phyloP scores from a whole-genome alignment of 1,140 invertebrate species.

The Diorhabda elongata region DNA sequence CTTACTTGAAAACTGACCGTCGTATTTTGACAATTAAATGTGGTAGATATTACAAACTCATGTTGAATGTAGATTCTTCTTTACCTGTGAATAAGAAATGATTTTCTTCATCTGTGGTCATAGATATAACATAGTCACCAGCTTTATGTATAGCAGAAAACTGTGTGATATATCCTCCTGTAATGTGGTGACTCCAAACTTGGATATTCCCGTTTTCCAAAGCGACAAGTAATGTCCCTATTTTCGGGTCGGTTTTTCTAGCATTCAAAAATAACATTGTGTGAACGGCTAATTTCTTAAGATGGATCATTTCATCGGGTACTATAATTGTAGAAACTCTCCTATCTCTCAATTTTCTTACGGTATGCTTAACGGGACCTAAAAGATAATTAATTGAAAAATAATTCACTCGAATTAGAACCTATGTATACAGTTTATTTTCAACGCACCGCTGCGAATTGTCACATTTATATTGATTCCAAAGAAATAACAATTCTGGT shows the following conservation, averaged over 20 bases:
- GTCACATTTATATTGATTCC: too few species aligned
- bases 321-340: constrained; percentile 31
- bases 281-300: constrained; percentile 37
- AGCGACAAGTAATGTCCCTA: constrained; percentile 60
- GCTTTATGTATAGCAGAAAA: constrained; percentile 62
- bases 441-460: too few species aligned
- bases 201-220: constrained; percentile 65
- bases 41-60: too few species aligned
- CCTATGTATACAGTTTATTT: too few species aligned
- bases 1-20: too few species aligned
- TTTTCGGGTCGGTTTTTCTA: constrained; percentile 35
- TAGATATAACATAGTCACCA: constrained; percentile 61
- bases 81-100: constrained; percentile 62
- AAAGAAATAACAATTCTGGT: too few species aligned
- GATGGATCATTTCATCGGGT: constrained; percentile 35
- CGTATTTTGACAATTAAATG: too few species aligned
- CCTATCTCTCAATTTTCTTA: constrained; percentile 10
- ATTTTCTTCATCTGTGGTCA: constrained; percentile 61
- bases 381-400: neutral
- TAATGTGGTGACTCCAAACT: constrained; percentile 68
- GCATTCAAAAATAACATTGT: constrained; percentile 39
- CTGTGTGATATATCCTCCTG: constrained; percentile 57
- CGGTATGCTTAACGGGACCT: neutral
- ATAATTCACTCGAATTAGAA: neutral
- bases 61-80: neutral